Conservation (phyloP, 2,888 invertebrate genomes). For the Nomada fabriciana region DNA sequence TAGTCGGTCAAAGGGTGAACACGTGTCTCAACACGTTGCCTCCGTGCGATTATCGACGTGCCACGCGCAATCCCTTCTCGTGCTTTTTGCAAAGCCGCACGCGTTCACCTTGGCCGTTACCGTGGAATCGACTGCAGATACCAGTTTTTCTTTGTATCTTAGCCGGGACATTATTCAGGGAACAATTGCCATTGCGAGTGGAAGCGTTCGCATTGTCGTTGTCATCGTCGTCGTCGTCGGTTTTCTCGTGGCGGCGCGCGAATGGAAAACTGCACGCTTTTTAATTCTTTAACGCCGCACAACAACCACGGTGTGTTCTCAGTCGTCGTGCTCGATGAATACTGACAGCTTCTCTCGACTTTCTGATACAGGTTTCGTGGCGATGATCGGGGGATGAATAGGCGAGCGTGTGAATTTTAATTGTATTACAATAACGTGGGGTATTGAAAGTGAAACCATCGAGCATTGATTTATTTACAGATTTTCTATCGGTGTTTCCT, state of each 20-base stretch:
- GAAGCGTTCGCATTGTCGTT: conserved; percentile 43
- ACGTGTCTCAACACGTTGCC: conserved; percentile 21
- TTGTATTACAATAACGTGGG: too few relatives aligned
- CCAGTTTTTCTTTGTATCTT: conserved; percentile 60
- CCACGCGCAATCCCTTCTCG: conserved; percentile 46
- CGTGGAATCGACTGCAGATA: conserved; percentile 48
- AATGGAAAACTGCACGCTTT: conserved; percentile 14
- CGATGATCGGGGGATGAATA: background rate
- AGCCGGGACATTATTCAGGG: conserved; percentile 59
- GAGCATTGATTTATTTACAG: background rate
- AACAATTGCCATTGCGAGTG: conserved; percentile 59
- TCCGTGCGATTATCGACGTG: conserved; percentile 46
- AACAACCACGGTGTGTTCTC: background rate
- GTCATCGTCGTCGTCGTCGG: conserved; percentile 4
- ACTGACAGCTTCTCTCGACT: background rate
- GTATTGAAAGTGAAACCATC: too few relatives aligned
- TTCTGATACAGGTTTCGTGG: background rate
- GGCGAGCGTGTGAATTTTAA: background rate
- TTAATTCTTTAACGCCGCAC: conserved; percentile 36
- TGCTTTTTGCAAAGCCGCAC: conserved; percentile 34
- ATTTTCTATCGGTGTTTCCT: background rate
- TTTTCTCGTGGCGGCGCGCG: background rate
- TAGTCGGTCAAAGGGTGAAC: conserved; percentile 12
- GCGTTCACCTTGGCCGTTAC: conserved; percentile 57
- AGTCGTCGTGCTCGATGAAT: conserved; percentile 2